Base-by-base conservation (phyloP, 2,888 invertebrate species). In the Pristionchus mayeri region DNA sequence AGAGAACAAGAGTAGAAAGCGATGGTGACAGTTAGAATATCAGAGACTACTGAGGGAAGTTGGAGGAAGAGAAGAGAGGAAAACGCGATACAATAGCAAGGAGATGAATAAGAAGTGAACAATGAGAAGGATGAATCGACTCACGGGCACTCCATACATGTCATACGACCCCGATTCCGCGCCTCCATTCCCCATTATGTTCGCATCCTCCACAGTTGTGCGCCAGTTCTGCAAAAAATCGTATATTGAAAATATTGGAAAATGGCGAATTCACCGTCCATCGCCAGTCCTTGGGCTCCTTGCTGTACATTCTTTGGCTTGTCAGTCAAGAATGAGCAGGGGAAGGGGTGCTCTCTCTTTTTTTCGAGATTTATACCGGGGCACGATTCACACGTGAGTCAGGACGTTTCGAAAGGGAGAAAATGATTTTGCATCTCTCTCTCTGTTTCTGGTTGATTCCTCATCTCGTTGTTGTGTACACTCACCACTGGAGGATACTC, bases 401-500 rank as follows among this genome's bases (percentile, higher is more conserved):
- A 71, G 44, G 44, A 3, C n/a, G n/a, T 71, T 71, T 21, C 71
- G 71, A 71, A 71, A 34, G 1, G n/a, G 67, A 21, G 18, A 6
- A 67, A 3, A 34, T 40, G 13, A 16, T 60, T 30, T 11, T 16
- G 60, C n/a, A 21, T 6, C 34, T 21, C 30, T 63, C 63, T 44
- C 44, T 44, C 44, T 44, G 6, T 13, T 13, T 44, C 13, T 13
- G 44, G 44, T 21, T 21, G 54, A n/a, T n/a, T 21, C 21, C 54
- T n/a, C 54, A 21, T 13, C 54, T 54, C n/a, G 54, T 16, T 48
- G 11, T 48, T 16, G n/a, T 48, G 16, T 16, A 7, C 11, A 54
- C 63, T 63, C 34, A 71, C 71, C 71, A 71, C 71, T 71, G 71
- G 24, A n/a, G 71, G 71, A 44, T 24, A 71, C 71, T 44, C 71